These are phyloP conservation scores for Aleiodes alternator DNA, from an alignment of 2,888 invertebrate species.

Conservation along the genomic window DNA sequence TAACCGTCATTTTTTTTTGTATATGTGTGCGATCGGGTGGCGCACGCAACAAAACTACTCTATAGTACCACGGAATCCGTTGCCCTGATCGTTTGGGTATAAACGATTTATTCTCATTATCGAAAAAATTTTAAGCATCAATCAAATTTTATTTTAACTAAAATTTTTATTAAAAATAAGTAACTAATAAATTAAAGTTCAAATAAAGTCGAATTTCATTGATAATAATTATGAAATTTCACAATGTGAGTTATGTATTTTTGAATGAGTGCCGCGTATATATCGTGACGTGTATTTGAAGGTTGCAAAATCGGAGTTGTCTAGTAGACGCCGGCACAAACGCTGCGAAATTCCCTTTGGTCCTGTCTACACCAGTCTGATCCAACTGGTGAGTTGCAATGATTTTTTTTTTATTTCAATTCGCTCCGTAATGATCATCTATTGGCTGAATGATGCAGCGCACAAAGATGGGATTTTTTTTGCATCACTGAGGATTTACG, in stretches of 20 bases:
- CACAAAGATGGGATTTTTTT: background rate
- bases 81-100: conserved; percentile 61
- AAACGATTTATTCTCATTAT: conserved; percentile 7
- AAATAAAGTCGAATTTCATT: background rate
- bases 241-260: conserved; percentile 26
- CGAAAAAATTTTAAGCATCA: background rate
- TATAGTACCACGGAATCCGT: conserved; percentile 64
- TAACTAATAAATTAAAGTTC: background rate
- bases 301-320: conserved; percentile 30
- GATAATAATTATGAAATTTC: conserved; percentile 29
- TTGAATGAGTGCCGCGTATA: conserved; percentile 36
- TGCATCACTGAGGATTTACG: background rate
- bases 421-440: background rate
- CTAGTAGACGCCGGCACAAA: conserved; percentile 45
- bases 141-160: background rate
- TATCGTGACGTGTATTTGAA: conserved; percentile 46
- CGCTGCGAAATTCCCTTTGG: conserved; percentile 7
- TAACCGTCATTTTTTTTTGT: conserved; percentile 48
- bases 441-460: background rate
- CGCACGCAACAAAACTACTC: conserved; percentile 53
- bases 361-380: conserved; percentile 37
- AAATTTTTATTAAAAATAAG: background rate
- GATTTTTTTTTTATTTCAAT: background rate
- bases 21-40: conserved; percentile 53
- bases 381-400: conserved; percentile 41